Base-by-base conservation (phyloP, 2,888 invertebrate genomes). In the Parnassius mnemosyne region DNA sequence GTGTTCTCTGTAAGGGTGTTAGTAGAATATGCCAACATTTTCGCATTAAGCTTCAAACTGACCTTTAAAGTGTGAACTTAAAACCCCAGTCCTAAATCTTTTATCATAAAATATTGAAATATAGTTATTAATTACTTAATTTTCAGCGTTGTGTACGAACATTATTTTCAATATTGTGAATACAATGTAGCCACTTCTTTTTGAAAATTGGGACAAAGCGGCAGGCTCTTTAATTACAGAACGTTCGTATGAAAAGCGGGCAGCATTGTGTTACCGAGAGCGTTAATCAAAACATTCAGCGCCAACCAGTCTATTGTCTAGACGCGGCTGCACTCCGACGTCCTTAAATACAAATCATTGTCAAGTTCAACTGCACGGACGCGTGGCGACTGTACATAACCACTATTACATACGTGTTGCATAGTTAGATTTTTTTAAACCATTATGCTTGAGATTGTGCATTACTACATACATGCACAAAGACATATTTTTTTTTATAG, bases 321-420 rank as follows among this genome's bases (percentile, higher is more conserved):
- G 60, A 65, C 66, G 78, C 66, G 78, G 76, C 77, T 68, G 68
- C 69, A 69, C 66, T 63, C 69, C 64, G 74, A 69, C 80, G 77
- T 79, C 80, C 77, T 78, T 67, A 81, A 80, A 81, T 79, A 83
- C 78, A 81, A 81, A 83, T 81, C 79, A 82, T 83, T 85, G 83
- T 84, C 83, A 85, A 84, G 83, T 87, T 84, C 78, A 84, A 76
- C 74, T 75, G 74, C 80, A 81, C 66, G 69, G 69, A 79, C 80
- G 79, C 77, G 47, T n/a, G 49, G 43, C 13, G 13, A 49, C 43
- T 43, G 53, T 42, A 13, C 43, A 5, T 49, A 49, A 16, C 49
- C 13, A 13, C 16, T 13, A 10, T 13, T 13, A 13, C 49, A 7
- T 34, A 49, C 49, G 49, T 13, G 13, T 5, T 13, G 13, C 13